Percentiles rank a stretch among this genome's conserved stretches.
phyloP scores from a whole-genome alignment of 2,888 invertebrate species.

The Vannuccia rotundouncinata region DNA sequence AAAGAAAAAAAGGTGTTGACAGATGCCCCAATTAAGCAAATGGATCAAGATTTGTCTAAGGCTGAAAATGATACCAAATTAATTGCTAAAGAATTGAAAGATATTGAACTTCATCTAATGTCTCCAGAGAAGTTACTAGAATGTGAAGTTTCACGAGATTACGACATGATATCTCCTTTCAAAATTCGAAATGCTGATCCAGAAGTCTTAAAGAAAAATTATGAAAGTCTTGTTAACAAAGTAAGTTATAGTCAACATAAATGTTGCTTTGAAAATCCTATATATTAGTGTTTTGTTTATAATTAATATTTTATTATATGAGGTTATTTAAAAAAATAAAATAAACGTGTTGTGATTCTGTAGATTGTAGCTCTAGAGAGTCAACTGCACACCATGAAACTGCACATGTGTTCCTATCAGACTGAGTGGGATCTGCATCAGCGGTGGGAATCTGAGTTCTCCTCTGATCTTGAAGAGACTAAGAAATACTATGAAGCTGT shows the following conservation, averaged over 20 bases:
- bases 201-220: not conserved
- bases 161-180: not conserved
- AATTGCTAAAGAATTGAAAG: not conserved
- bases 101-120: not conserved
- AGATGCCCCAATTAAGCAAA: not conserved
- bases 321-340: no score
- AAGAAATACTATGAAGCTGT: not conserved
- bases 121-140: not conserved
- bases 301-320: no score
- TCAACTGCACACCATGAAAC: conserved; percentile 1
- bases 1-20: not conserved
- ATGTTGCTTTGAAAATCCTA: no score
- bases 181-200: not conserved
- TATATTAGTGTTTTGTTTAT: no score
- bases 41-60: not conserved
- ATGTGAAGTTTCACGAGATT: not conserved
- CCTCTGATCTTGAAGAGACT: not conserved
- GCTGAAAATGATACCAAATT: not conserved
- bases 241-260: no score
- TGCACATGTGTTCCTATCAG: conserved; percentile 9
- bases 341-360: not conserved
- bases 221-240: not conserved
- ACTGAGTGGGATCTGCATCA: conserved; percentile 14
- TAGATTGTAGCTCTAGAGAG: not conserved
- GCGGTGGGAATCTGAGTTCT: not conserved